phyloP scores from a whole-genome alignment of 2,888 invertebrate genomes.

The Philaethria dido region DNA sequence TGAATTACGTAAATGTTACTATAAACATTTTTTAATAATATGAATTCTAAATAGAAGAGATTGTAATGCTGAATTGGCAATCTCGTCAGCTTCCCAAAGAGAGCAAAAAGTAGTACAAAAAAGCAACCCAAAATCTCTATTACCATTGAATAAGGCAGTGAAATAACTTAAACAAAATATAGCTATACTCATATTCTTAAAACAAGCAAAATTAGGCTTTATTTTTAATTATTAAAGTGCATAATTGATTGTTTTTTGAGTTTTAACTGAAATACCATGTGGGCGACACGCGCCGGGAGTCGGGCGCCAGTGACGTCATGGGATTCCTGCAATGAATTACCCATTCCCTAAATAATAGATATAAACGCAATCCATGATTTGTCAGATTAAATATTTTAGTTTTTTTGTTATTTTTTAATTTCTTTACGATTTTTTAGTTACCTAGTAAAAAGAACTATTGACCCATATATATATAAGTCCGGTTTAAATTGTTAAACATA shows the following conservation, averaged over 20 bases:
- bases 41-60: neutral
- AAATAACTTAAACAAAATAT: slow-evolving; percentile 9
- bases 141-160: slow-evolving; percentile 23
- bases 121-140: slow-evolving; percentile 18
- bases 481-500: too few species aligned
- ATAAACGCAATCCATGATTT: neutral
- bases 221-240: slow-evolving; percentile 4
- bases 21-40: too few species aligned
- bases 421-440: neutral
- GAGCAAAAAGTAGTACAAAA: slow-evolving; percentile 17
- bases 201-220: neutral
- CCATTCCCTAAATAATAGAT: slow-evolving; percentile 27
- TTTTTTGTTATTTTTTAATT: neutral
- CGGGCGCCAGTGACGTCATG: slow-evolving; percentile 73
- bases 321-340: slow-evolving; percentile 58
- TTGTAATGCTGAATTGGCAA: slow-evolving; percentile 10
- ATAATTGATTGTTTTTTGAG: slow-evolving; percentile 26
- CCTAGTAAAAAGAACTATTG: too few species aligned
- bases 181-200: neutral
- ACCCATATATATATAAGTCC: too few species aligned
- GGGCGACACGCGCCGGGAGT: slow-evolving; percentile 57
- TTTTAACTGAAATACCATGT: slow-evolving; percentile 53
- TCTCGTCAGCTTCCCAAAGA: neutral
- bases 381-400: neutral
- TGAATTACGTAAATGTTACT: neutral